phyloP scores from a whole-genome alignment of 2,888 invertebrate species.

The Lysandra bellargus region DNA sequence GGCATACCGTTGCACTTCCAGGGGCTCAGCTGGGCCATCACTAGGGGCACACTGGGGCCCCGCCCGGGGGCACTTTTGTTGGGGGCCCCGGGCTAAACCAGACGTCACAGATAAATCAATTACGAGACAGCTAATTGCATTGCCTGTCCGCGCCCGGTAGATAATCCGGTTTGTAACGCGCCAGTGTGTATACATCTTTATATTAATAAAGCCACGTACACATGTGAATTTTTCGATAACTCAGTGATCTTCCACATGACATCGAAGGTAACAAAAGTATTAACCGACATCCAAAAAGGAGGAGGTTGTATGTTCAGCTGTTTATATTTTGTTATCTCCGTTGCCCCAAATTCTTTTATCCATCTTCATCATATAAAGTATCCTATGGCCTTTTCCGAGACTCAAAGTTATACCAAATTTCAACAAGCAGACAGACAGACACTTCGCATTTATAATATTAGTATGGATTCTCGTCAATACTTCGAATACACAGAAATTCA shows the following conservation, averaged over 20 bases:
- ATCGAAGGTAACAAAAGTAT: not conserved
- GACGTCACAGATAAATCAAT: constrained; percentile 42
- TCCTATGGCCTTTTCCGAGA: no score
- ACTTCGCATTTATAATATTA: no score
- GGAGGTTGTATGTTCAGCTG: no score
- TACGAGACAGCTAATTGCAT: constrained; percentile 40
- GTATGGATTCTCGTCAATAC: no score
- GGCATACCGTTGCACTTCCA: not conserved
- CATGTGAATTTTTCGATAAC: not conserved
- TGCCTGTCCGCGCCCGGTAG: constrained; percentile 36
- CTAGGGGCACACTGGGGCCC: not conserved
- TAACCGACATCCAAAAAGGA: not conserved
- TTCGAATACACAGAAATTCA: not conserved
- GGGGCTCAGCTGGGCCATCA: not conserved
- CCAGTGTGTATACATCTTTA: constrained; percentile 11
- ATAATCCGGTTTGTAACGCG: constrained; percentile 38
- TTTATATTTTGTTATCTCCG: no score
- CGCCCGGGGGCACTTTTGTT: not conserved
- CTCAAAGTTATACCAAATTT: no score
- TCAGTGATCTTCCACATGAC: no score
- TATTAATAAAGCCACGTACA: constrained; percentile 1
- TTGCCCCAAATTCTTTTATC: no score
- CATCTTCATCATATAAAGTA: no score
- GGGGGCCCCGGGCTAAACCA: constrained; percentile 24
- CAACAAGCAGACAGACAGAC: no score